Evolutionary conservation across 2,888 invertebrate species (phyloP), one percentile per base, ranked within the genome.

Genomic region (Eucera pruinosa): DNA sequence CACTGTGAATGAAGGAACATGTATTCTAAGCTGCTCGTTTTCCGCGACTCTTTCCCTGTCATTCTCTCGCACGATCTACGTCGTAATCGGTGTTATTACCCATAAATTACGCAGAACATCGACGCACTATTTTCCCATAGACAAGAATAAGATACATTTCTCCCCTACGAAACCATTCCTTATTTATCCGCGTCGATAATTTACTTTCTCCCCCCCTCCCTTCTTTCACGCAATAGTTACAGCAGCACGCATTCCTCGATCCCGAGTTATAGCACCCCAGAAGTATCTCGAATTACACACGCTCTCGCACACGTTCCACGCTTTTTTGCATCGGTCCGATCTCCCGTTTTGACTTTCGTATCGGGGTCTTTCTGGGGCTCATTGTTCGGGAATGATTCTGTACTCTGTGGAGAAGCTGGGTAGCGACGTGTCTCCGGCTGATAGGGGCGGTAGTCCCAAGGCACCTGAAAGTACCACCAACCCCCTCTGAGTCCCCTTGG

Each of bases 321-420:
- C 50, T 57, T 30, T 57, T 33, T 69, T 27, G 20, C 65, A 47
- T 41, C 23, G 39, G 33, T 52, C 64, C 41, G 23, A 25, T 45
- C 58, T 58, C 41, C 47, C 36, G 33, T 47, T 55, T 62, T 15
- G 57, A 60, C 18, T 68, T 48, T 70, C 52, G 45, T 64, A 57
- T 74, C 61, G 39, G 57, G 68, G 54, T 69, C 62, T 73, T 71
- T 78, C 71, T 65, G 78, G 78, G 78, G 76, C 82, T 91, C 88
- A 89, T 89, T 91, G 89, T 83, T 90, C 90, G 87, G 88, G 86
- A 91, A 90, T 90, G 89, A 90, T 89, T 89, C 90, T 90, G 90
- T 89, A 91, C 87, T 90, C 89, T 83, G 89, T 82, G 70, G 90
- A 85, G 85, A 89, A 91, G 88, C 86, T 86, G 86, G 89, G 90